Percentiles rank a stretch among this genome's conserved stretches.
Conservation (phyloP, 2,888 invertebrate genomes). For the Ectemnius continuus region DNA sequence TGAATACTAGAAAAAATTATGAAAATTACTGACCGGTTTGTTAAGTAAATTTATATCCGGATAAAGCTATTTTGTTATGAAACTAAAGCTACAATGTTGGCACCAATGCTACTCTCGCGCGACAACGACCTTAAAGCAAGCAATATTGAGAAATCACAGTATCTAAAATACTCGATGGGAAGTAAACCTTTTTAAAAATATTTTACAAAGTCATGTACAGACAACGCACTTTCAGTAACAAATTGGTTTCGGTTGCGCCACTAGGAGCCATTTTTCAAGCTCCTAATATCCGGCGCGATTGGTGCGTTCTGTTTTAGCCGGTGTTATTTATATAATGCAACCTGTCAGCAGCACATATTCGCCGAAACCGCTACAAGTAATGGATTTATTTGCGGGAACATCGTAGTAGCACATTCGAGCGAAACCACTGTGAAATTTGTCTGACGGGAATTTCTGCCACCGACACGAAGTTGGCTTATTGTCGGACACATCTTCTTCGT, state of each 20-base stretch:
- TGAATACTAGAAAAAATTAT: too few relatives aligned
- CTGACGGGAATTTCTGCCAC: not conserved
- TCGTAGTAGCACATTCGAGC: not conserved
- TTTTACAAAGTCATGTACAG: too few relatives aligned
- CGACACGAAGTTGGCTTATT: not conserved
- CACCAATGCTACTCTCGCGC: too few relatives aligned
- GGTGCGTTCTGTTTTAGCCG: not conserved
- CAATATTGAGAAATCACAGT: too few relatives aligned
- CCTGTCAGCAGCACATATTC: conserved; percentile 13
- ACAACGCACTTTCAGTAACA: not conserved
- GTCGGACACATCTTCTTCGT: not conserved
- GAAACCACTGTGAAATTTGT: not conserved
- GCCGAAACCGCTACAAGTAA: conserved; percentile 9
- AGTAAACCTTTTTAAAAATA: too few relatives aligned
- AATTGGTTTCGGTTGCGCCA: not conserved
- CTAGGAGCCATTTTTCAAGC: conserved; percentile 7
- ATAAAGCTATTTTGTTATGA: too few relatives aligned
- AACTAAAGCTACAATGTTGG: too few relatives aligned
- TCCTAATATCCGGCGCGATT: conserved; percentile 7
- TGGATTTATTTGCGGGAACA: conserved; percentile 10
- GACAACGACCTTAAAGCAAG: too few relatives aligned
- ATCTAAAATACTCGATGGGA: too few relatives aligned
- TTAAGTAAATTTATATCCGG: too few relatives aligned
- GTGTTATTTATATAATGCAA: conserved; percentile 13
- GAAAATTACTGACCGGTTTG: too few relatives aligned